Conservation (phyloP, 2,888 invertebrate species). For the Drosophila paranaensis region DNA sequence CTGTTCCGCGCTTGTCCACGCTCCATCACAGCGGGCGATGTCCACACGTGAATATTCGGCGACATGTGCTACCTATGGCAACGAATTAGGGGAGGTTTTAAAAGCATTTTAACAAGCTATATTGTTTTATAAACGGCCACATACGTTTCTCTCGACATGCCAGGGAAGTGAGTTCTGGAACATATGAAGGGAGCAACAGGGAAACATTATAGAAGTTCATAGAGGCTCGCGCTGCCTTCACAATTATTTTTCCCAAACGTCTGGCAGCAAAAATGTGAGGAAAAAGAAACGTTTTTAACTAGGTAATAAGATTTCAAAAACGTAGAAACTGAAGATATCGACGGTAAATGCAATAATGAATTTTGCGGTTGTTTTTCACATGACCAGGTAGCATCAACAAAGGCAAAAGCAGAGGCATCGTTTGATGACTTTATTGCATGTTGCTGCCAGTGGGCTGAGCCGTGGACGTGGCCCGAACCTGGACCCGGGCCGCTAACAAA, state of each 20-base stretch:
- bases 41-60: slow-evolving; percentile 27
- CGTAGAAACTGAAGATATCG: slow-evolving; percentile 33
- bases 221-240: neutral
- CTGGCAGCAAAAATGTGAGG: slow-evolving; percentile 15
- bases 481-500: slow-evolving; percentile 56
- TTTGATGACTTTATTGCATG: slow-evolving; percentile 79
- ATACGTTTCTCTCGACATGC: neutral
- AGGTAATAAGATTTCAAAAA: slow-evolving; percentile 38
- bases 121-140: neutral
- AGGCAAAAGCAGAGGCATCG: slow-evolving; percentile 53
- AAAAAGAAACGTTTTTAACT: slow-evolving; percentile 42
- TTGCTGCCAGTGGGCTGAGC: slow-evolving; percentile 45
- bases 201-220: neutral
- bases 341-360: slow-evolving; percentile 47
- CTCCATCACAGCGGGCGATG: slow-evolving; percentile 31
- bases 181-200: neutral
- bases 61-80: neutral
- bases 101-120: slow-evolving; percentile 1
- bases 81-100: slow-evolving; percentile 8
- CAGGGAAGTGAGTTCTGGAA: neutral
- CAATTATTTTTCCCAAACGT: neutral
- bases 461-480: neutral
- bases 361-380: slow-evolving; percentile 39
- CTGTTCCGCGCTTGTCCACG: slow-evolving; percentile 29
- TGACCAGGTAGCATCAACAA: slow-evolving; percentile 33